Conservation (phyloP, 30 jellyfish, hydroid and myxozoan genomes). For the Aurelia sp. region DNA sequence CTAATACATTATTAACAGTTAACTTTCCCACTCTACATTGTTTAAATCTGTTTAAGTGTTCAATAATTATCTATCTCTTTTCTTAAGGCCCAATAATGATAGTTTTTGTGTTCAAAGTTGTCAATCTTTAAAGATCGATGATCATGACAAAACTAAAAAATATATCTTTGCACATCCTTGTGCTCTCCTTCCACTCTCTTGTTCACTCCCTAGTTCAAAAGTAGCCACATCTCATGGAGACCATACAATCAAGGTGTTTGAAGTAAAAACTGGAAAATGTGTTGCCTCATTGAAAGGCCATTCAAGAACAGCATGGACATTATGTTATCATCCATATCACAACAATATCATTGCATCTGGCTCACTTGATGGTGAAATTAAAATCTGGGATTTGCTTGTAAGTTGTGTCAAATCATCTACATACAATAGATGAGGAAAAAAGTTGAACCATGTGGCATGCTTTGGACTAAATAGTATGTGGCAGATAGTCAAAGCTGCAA, state of each 20-base stretch:
- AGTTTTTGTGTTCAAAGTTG: too few relatives aligned
- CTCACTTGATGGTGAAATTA: conserved; percentile 92
- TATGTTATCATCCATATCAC: conserved; percentile 72
- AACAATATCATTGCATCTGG: conserved; percentile 89
- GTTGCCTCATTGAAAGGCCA: conserved; percentile 71
- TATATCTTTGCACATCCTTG: too few relatives aligned
- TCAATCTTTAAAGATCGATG: not conserved
- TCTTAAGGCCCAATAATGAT: too few relatives aligned
- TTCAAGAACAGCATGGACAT: conserved; percentile 87
- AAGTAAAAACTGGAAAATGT: conserved; percentile 39
- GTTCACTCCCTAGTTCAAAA: conserved; percentile 27
- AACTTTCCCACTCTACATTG: too few relatives aligned
- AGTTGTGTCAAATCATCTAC: not conserved
- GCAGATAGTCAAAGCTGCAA: too few relatives aligned
- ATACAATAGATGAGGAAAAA: too few relatives aligned
- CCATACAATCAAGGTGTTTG: conserved; percentile 68
- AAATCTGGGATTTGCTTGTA: conserved; percentile 91
- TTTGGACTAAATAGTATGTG: too few relatives aligned
- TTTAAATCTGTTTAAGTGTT: too few relatives aligned
- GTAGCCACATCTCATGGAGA: conserved; percentile 80
- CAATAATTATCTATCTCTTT: too few relatives aligned
- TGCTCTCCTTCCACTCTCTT: not conserved
- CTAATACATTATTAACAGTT: too few relatives aligned
- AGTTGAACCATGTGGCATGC: too few relatives aligned
- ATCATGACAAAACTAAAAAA: not conserved